A percentile compares a stretch with the other conserved stretches of the same genome.
These are phyloP conservation scores for Silurus aristotelis DNA, from an alignment of 2,797 vertebrate species.

Conservation along the genomic window DNA sequence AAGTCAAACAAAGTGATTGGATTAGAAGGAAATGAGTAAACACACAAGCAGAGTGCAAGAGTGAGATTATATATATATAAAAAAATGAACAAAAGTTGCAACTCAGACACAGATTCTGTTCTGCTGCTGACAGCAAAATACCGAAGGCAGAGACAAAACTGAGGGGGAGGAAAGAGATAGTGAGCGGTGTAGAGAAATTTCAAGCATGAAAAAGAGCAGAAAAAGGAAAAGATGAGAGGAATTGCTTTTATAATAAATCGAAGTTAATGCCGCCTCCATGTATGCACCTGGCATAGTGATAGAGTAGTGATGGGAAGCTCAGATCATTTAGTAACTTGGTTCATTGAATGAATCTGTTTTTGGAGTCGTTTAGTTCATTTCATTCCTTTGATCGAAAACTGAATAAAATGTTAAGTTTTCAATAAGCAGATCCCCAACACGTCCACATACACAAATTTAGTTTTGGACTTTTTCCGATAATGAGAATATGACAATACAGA, in stretches of 20 bases:
- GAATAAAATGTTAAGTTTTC: too few species aligned
- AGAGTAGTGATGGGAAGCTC: too few species aligned
- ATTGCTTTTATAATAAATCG: background rate
- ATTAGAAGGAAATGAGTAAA: conserved; percentile 36
- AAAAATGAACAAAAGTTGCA: conserved; percentile 27
- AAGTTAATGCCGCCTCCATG: background rate
- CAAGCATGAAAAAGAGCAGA: conserved; percentile 3
- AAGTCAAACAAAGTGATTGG: conserved; percentile 37
- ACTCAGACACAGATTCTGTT: conserved; percentile 5
- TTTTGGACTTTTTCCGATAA: too few species aligned
- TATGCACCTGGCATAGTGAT: background rate
- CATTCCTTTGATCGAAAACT: too few species aligned
- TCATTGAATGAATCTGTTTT: too few species aligned
- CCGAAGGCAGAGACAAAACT: conserved; percentile 14
- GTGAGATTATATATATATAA: conserved; percentile 3
- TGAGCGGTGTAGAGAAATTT: conserved; percentile 14
- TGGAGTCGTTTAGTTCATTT: too few species aligned
- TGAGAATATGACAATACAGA: too few species aligned
- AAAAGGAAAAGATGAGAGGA: conserved; percentile 8
- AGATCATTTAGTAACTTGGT: too few species aligned
- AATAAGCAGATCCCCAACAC: too few species aligned
- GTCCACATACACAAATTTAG: too few species aligned
- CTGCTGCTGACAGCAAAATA: conserved; percentile 31
- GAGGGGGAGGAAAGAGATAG: conserved; percentile 6
- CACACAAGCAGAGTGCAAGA: conserved; percentile 27